phyloP scores from a whole-genome alignment of 2,113 vertebrate genomes.

The Cololabis saira region DNA sequence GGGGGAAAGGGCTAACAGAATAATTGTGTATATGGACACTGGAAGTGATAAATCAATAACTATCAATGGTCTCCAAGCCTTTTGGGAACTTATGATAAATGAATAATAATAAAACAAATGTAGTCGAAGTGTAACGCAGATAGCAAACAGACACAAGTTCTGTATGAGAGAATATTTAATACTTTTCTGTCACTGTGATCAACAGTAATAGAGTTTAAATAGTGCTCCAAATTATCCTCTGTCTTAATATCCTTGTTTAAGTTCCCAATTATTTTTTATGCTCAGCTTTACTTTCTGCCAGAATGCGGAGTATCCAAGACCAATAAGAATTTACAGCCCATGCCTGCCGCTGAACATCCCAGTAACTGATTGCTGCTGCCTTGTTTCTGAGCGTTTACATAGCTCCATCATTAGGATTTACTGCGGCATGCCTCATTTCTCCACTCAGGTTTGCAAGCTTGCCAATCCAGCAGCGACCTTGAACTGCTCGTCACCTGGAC shows the following conservation, averaged over 20 bases:
- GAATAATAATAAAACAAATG: not conserved
- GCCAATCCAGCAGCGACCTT: conserved; percentile 60
- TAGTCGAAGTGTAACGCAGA: not conserved
- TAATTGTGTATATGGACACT: no score
- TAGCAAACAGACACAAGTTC: not conserved
- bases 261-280: not conserved
- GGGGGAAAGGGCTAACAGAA: no score
- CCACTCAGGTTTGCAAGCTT: conserved; percentile 21
- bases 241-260: not conserved
- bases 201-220: not conserved
- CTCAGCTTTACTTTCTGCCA: conserved; percentile 2
- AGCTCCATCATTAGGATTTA: conserved; percentile 58
- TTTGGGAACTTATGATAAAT: no score
- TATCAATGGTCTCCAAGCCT: no score
- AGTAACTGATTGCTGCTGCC: conserved; percentile 28
- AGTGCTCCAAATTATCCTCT: not conserved
- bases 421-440: conserved; percentile 56
- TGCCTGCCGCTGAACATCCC: not conserved
- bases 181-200: no score
- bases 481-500: conserved; percentile 38
- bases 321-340: conserved; percentile 57
- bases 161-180: no score
- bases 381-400: conserved; percentile 41
- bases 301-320: conserved; percentile 46
- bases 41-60: no score